A percentile compares a stretch with the other conserved stretches of the same genome.
These are phyloP conservation scores for Camponotus pennsylvanicus DNA, from an alignment of 1,140 invertebrate species.

Conservation along the genomic window DNA sequence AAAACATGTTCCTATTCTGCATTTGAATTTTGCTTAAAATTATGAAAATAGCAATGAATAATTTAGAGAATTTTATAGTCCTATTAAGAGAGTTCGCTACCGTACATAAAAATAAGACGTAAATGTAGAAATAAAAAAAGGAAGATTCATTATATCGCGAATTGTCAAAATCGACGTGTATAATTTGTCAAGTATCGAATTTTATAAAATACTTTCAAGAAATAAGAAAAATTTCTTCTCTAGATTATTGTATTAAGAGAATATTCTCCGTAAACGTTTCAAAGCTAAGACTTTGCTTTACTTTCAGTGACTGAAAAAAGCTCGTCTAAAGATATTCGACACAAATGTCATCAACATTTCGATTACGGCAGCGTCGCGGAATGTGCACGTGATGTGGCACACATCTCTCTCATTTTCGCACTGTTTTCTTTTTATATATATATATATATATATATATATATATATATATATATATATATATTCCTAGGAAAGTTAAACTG, in stretches of 20 bases:
- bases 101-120: not conserved
- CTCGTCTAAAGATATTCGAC: not conserved
- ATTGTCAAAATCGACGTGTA: not conserved
- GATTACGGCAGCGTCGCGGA: slow-evolving; percentile 18
- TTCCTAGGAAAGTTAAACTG: not conserved
- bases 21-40: not conserved
- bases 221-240: too few relatives aligned
- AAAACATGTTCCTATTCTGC: slow-evolving; percentile 2
- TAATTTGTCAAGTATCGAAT: not conserved
- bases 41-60: not conserved
- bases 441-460: too few relatives aligned
- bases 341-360: not conserved
- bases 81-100: not conserved
- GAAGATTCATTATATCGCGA: not conserved
- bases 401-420: not conserved
- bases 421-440: not conserved
- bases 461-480: too few relatives aligned
- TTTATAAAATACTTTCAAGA: not conserved
- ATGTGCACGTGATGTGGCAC: not conserved
- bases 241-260: too few relatives aligned
- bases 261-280: not conserved
- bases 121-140: not conserved
- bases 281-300: not conserved
- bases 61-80: not conserved
- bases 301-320: not conserved